Evolutionary conservation across 2,113 vertebrate genomes (phyloP), one percentile per base, ranked within the genome.

Genomic region (Verasper variegatus): DNA sequence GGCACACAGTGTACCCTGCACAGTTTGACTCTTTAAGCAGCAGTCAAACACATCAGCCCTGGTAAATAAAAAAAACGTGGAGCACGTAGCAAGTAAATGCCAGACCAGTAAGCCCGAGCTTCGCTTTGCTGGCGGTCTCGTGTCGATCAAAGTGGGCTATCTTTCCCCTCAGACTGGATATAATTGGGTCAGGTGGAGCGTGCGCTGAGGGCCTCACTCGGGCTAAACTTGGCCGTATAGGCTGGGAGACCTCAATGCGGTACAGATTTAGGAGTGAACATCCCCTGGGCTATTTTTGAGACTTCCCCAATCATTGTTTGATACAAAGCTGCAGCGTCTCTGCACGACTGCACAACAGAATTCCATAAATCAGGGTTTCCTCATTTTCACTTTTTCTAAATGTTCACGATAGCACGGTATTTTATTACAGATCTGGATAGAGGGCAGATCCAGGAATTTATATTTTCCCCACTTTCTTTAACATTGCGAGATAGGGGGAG

Each of bases 131-230:
- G 60, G 58, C 21, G 72, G 84, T 81, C 83, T 82, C 6, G 47
- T 57, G 85, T 69, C 57, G 78, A 83, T 88, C 74, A 90, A 91
- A 91, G 76, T 87, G 76, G 84, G 86, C 89, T 92, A 81, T 88
- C 76, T 77, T 85, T 88, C 86, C 76, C 76, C 71, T 82, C 84
- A 88, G 84, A 89, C 83, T 84, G 83, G 77, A 79, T 87, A 74
- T 83, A 92, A 92, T 68, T 93, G 91, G 91, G 91, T 92, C 92
- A 91, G 87, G 68, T 85, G 74, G 75, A 84, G 79, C 52, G 13
- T 72, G 86, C 61, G 80, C 87, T 72, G 21, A 83, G 69, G 89
- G 83, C 88, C 80, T 83, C 2, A 49, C 83, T 74, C 12, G 40
- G 76, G 76, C 86, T 89, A 91, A 85, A 91, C 84, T 83, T 85